Conservation (phyloP, 2,888 invertebrate species). For the Plemyria rubiginata region DNA sequence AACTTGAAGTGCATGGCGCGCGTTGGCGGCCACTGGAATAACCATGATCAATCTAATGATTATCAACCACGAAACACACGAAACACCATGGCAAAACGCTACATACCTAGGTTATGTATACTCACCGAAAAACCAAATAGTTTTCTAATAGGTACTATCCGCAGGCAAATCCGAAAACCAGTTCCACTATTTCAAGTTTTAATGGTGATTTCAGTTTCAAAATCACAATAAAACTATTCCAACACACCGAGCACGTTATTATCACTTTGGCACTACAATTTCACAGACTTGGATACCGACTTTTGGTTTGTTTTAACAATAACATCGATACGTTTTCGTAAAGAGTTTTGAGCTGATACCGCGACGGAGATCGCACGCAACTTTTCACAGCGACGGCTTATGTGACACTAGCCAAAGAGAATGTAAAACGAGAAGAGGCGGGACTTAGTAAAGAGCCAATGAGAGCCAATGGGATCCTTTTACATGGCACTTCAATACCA, state of each 20-base stretch:
- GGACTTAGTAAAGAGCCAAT: too few relatives aligned
- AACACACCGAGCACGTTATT: constrained; percentile 57
- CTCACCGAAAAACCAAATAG: constrained; percentile 69
- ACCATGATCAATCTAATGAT: constrained; percentile 47
- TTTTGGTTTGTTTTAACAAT: constrained; percentile 52
- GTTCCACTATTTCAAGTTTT: constrained; percentile 74
- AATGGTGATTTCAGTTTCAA: constrained; percentile 68
- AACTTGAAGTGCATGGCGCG: neutral
- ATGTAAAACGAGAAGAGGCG: too few relatives aligned
- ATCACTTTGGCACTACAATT: constrained; percentile 59
- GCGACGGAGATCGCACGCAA: constrained; percentile 28
- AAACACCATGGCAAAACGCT: constrained; percentile 68
- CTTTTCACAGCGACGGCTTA: constrained; percentile 31
- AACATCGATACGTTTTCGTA: constrained; percentile 69
- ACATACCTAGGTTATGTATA: too few relatives aligned
- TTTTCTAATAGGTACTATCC: constrained; percentile 49
- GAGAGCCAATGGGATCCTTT: too few relatives aligned
- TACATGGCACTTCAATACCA: too few relatives aligned
- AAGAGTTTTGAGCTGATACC: constrained; percentile 59
- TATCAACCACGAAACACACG: constrained; percentile 58
- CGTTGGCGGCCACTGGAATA: constrained; percentile 22
- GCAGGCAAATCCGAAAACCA: constrained; percentile 66
- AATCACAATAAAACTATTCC: constrained; percentile 68
- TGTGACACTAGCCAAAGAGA: constrained; percentile 46
- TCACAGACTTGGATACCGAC: constrained; percentile 62